Evolutionary conservation across 2,113 vertebrate genomes (phyloP), one percentile per base, ranked within the genome.

Genomic region (Embiotoca jacksoni): DNA sequence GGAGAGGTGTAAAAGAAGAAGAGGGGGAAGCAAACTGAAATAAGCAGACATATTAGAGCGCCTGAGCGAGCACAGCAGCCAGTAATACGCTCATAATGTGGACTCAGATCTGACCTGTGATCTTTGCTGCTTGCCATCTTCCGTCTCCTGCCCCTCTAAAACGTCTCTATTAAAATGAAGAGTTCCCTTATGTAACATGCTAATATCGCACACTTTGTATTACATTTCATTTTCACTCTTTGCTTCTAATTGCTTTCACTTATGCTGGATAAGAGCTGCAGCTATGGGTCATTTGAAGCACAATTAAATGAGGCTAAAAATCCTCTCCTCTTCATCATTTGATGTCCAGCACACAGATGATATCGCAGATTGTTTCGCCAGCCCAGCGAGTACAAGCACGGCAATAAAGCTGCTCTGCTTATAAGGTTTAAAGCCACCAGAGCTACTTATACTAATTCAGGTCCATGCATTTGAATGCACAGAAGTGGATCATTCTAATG

Each of bases 381-480:
- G 62, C 73, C 76, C 56, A 10, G 33, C 1, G 52, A 75, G 23
- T 50, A 57, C n/a, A 59, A 69, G 61, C 64, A 16, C 16, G n/a
- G 46, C 47, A 63, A 32, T 61, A 76, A 90, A 83, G 80, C 82
- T 32, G 31, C 67, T 50, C 33, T 35, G 55, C 75, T 59, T 65
- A 58, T 32, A 23, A 71, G 81, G 74, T 79, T 85, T 74, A 80
- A 80, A 83, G 59, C 77, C 74, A 75, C 5, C 46, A 65, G 80
- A 87, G 86, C 86, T 78, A 63, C 68, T 91, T 85, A 83, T 41
- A 47, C 75, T 81, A 80, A 85, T 72, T 63, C 72, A 85, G 72
- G 67, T 83, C 47, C 57, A 62, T 56, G 64, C 57, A 57, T 82
- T 74, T 64, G 54, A 63, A 64, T 23, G 46, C 47, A 61, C 53